phyloP scores from a whole-genome alignment of 53 echinoderm and acorn worm species.

The Echinometra lucunter region DNA sequence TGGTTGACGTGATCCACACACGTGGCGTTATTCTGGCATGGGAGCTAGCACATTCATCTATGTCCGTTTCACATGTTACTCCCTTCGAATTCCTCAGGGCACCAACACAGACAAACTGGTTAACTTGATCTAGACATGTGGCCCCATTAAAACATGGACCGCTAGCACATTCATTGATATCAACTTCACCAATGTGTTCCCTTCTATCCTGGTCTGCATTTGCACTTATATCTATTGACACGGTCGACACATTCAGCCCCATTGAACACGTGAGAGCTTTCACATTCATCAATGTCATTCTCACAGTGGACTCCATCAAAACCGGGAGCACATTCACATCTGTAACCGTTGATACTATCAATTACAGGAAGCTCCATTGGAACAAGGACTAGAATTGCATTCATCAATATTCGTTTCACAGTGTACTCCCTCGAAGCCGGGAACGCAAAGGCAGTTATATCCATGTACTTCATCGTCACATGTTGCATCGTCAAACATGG shows the following conservation, averaged over 20 bases:
- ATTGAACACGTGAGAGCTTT: constrained; percentile 66
- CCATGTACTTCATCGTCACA: constrained; percentile 55
- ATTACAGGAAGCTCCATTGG: constrained; percentile 68
- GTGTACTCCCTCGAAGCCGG: constrained; percentile 66
- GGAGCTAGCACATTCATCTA: constrained; percentile 67
- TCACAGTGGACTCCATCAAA: constrained; percentile 74
- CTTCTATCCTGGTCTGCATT: constrained; percentile 69
- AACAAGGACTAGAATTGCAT: constrained; percentile 67
- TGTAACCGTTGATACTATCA: constrained; percentile 64
- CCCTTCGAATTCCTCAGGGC: no score
- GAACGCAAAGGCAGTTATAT: constrained; percentile 60
- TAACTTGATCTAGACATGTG: constrained; percentile 54
- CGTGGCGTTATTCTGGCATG: constrained; percentile 71
- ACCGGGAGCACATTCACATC: constrained; percentile 71
- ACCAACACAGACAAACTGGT: constrained; percentile 61
- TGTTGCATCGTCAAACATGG: constrained; percentile 71
- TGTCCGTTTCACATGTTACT: constrained; percentile 69
- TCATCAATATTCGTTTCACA: constrained; percentile 68
- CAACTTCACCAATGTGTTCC: constrained; percentile 76
- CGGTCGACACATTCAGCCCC: constrained; percentile 74
- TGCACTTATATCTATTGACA: constrained; percentile 67
- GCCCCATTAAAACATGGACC: constrained; percentile 75
- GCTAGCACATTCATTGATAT: constrained; percentile 73
- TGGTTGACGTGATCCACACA: constrained; percentile 68
- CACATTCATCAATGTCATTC: constrained; percentile 76